phyloP scores from a whole-genome alignment of 2,113 vertebrate genomes.

The Myodes glareolus region DNA sequence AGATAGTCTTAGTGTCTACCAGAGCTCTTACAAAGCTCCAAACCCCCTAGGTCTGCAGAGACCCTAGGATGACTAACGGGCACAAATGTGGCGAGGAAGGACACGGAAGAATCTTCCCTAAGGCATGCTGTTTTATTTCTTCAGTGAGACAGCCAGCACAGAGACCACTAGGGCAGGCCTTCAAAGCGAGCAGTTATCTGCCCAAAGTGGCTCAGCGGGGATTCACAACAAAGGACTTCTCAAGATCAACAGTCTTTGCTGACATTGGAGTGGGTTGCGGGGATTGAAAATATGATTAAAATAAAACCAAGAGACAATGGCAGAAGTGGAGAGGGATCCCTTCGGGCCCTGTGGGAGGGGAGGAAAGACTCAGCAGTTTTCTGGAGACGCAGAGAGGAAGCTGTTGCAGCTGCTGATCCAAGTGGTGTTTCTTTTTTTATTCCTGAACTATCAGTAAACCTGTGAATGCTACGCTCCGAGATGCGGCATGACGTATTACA shows the following conservation, averaged over 20 bases:
- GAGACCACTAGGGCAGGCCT: conserved; percentile 56
- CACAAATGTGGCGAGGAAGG: conserved; percentile 68
- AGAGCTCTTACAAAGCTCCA: conserved; percentile 42
- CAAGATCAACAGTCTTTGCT: conserved; percentile 74
- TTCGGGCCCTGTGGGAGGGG: conserved; percentile 38
- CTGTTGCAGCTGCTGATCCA: not conserved
- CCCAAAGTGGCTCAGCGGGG: conserved; percentile 53
- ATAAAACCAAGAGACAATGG: conserved; percentile 75
- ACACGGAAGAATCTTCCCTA: conserved; percentile 53
- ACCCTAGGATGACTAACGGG: conserved; percentile 8
- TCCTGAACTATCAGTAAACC: conserved; percentile 19
- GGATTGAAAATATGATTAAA: conserved; percentile 72
- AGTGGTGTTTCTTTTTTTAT: not conserved
- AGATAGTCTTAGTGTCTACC: conserved; percentile 28
- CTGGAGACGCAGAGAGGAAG: not conserved
- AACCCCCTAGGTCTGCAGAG: conserved; percentile 3
- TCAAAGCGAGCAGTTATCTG: conserved; percentile 70
- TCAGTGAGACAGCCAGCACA: not conserved
- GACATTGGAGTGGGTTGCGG: conserved; percentile 60
- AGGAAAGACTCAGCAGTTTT: conserved; percentile 17
- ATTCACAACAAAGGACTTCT: conserved; percentile 77
- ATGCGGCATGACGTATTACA: not conserved
- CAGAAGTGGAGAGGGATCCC: not conserved
- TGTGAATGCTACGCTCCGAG: not conserved
- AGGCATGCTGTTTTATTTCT: conserved; percentile 64